phyloP scores from a whole-genome alignment of 2,888 invertebrate species.

The Balanococcus diminutus region DNA sequence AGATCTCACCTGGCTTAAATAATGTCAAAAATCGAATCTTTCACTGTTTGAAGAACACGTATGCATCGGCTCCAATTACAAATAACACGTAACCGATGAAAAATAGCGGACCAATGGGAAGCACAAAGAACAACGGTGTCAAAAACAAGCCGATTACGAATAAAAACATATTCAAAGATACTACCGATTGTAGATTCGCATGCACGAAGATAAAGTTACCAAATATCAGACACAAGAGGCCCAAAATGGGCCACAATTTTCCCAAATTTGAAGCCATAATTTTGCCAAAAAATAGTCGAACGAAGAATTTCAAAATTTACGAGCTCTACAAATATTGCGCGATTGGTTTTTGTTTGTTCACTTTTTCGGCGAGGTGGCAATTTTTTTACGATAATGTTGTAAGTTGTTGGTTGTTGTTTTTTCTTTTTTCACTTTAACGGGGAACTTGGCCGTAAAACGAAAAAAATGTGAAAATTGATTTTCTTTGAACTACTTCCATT shows the following conservation, averaged over 20 bases:
- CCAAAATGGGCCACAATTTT: background rate
- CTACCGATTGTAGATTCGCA: background rate
- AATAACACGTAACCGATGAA: conserved; percentile 8
- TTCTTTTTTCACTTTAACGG: background rate
- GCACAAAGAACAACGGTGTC: background rate
- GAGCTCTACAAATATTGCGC: background rate
- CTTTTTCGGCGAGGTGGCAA: too few relatives aligned
- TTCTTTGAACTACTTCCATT: too few relatives aligned
- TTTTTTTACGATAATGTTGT: too few relatives aligned
- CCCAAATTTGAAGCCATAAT: background rate
- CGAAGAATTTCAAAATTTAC: background rate
- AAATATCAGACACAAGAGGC: background rate
- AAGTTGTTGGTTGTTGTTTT: too few relatives aligned
- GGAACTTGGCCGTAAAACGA: too few relatives aligned
- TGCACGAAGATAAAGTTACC: background rate
- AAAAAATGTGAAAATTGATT: too few relatives aligned
- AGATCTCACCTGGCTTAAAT: background rate
- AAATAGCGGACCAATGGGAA: background rate
- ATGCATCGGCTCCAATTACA: background rate
- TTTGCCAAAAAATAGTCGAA: background rate
- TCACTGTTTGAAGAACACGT: background rate
- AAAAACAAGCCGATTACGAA: conserved; percentile 2
- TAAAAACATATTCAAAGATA: background rate
- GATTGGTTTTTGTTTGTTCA: background rate
- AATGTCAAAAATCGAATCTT: background rate